Percentiles rank a stretch among this genome's conserved stretches.
Conservation (phyloP, 1,140 invertebrate species). For the Magallana gigas region DNA sequence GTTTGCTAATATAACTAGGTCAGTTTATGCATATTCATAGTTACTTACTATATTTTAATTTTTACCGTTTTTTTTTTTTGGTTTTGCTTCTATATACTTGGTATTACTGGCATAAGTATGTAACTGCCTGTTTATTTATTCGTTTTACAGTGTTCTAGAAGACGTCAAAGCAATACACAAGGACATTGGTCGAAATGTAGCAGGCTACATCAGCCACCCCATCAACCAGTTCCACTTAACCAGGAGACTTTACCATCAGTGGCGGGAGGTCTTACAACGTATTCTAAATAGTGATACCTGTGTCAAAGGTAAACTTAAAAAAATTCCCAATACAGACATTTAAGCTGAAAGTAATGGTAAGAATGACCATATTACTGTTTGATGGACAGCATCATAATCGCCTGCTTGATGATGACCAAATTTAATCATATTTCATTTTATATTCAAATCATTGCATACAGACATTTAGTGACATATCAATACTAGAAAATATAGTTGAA, state of each 20-base stretch:
- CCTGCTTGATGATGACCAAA: no score
- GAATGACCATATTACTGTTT: background rate
- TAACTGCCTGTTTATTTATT: background rate
- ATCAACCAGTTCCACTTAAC: slow-evolving; percentile 24
- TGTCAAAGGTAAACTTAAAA: slow-evolving; percentile 29
- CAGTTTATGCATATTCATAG: background rate
- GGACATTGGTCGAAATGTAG: background rate
- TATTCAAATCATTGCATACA: no score
- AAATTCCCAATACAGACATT: background rate
- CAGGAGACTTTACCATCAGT: slow-evolving; percentile 3
- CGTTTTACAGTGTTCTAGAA: background rate
- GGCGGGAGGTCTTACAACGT: slow-evolving; percentile 20
- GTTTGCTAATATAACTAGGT: slow-evolving; percentile 30
- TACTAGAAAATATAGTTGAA: no score
- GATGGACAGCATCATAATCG: no score
- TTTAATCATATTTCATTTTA: no score
- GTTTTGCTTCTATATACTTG: no score
- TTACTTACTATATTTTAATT: no score
- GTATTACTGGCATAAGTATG: no score
- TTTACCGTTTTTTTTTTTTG: no score
- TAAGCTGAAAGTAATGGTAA: background rate
- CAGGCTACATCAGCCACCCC: slow-evolving; percentile 22
- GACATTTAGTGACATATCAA: no score
- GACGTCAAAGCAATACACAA: slow-evolving; percentile 20
- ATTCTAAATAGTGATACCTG: slow-evolving; percentile 39